A percentile compares a stretch with the other conserved stretches of the same genome.
phyloP scores from a whole-genome alignment of 1,140 invertebrate genomes.

The Eubasilissa regina region DNA sequence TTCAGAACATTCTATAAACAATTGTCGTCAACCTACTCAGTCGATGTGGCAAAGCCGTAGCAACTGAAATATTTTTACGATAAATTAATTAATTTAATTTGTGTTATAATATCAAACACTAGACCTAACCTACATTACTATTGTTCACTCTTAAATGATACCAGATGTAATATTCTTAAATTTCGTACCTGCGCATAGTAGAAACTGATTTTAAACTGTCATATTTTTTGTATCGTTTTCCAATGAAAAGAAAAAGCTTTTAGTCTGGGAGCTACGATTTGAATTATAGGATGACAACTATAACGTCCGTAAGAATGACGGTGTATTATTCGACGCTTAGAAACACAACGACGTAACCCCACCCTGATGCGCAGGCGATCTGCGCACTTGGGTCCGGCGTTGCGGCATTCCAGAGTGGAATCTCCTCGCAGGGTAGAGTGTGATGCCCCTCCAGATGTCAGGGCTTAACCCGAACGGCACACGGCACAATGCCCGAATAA shows the following conservation, averaged over 20 bases:
- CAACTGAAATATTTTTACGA: too few species aligned
- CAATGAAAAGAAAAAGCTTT: constrained; percentile 40
- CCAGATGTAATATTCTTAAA: too few species aligned
- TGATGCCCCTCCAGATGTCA: constrained; percentile 42
- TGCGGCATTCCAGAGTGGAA: neutral
- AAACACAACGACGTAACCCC: constrained; percentile 19
- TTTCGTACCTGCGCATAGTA: neutral
- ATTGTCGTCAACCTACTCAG: too few species aligned
- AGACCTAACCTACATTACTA: too few species aligned
- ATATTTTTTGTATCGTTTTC: constrained; percentile 28
- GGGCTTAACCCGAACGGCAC: constrained; percentile 39
- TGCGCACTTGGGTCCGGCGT: constrained; percentile 6
- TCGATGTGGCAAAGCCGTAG: too few species aligned
- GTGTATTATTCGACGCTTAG: neutral
- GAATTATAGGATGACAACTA: constrained; percentile 24
- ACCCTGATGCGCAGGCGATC: constrained; percentile 9
- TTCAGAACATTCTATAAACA: too few species aligned
- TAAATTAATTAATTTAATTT: too few species aligned
- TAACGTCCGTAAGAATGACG: constrained; percentile 28
- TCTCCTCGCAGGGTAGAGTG: constrained; percentile 29
- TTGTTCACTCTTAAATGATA: too few species aligned
- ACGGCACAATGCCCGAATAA: constrained; percentile 40
- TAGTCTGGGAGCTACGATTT: constrained; percentile 5
- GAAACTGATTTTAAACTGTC: constrained; percentile 1
- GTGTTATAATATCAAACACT: too few species aligned